These are phyloP conservation scores for Drosophila tani DNA, from an alignment of 1,140 invertebrate species.

Conservation along the genomic window DNA sequence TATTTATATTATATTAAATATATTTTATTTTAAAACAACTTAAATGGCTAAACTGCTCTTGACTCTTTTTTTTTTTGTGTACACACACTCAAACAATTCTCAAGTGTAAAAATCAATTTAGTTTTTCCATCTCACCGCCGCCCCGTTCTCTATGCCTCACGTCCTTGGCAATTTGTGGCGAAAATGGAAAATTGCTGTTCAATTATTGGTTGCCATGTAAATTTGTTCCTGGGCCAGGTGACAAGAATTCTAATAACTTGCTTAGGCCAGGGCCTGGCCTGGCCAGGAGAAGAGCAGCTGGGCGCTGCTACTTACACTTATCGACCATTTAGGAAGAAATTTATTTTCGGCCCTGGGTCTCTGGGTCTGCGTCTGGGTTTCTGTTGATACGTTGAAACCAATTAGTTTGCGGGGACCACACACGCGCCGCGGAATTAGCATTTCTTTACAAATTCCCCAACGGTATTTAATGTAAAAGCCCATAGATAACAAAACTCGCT, in stretches of 20 bases:
- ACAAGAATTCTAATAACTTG: slow-evolving; percentile 82
- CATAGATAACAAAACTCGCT: slow-evolving; percentile 61
- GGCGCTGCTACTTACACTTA: slow-evolving; percentile 47
- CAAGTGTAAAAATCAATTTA: slow-evolving; percentile 77
- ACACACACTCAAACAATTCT: slow-evolving; percentile 19
- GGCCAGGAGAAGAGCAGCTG: neutral
- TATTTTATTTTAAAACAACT: neutral
- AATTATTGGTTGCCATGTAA: slow-evolving; percentile 80
- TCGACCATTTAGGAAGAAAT: slow-evolving; percentile 76
- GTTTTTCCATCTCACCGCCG: slow-evolving; percentile 16
- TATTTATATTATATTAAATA: too few species aligned
- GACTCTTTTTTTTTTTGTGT: neutral
- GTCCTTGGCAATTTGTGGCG: slow-evolving; percentile 76
- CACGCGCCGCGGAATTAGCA: slow-evolving; percentile 62
- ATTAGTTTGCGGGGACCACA: slow-evolving; percentile 76
- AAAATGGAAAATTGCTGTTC: slow-evolving; percentile 83
- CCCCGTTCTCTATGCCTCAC: slow-evolving; percentile 38
- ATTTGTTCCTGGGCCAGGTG: slow-evolving; percentile 66
- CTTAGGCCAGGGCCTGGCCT: slow-evolving; percentile 27
- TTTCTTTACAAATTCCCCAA: slow-evolving; percentile 78
- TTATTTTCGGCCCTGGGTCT: slow-evolving; percentile 52
- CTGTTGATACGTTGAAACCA: slow-evolving; percentile 52
- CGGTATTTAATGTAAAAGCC: slow-evolving; percentile 76
- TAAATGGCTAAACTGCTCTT: neutral
- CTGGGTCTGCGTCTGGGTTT: slow-evolving; percentile 3